These are phyloP conservation scores for Morone saxatilis DNA, from an alignment of 2,113 vertebrate genomes.

Conservation along the genomic window DNA sequence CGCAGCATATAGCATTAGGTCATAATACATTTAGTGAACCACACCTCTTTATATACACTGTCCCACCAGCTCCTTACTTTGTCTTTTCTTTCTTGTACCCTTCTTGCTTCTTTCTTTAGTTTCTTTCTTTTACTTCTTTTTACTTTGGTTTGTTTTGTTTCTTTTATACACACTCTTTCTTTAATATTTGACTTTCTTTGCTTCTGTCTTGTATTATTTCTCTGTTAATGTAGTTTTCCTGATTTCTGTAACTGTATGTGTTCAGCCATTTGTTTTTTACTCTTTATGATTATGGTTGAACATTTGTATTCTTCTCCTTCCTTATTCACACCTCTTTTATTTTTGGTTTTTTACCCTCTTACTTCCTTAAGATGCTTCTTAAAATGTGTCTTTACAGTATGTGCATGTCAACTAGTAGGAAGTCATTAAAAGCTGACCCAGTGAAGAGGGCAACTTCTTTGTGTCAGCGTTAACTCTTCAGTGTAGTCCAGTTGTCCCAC, in stretches of 20 bases:
- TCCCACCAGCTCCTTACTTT: neutral
- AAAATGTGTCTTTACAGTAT: neutral
- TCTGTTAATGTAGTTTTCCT: neutral
- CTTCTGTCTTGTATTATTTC: neutral
- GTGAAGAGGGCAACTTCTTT: neutral
- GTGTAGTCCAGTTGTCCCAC: neutral
- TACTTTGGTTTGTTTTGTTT: neutral
- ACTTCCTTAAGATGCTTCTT: neutral
- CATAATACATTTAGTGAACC: constrained; percentile 22
- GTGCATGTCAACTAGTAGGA: neutral
- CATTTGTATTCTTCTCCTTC: neutral
- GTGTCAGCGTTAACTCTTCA: neutral
- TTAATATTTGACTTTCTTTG: neutral
- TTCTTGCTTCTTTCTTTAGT: neutral
- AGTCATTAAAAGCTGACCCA: neutral
- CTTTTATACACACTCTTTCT: no score
- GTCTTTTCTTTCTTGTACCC: neutral
- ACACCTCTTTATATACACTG: constrained; percentile 19
- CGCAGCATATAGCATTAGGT: constrained; percentile 41
- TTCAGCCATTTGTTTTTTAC: neutral
- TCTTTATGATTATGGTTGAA: neutral
- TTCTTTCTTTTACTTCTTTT: neutral
- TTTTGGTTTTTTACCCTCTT: neutral
- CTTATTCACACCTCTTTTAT: neutral
- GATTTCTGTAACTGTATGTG: neutral